Base-by-base conservation (phyloP, 2,113 vertebrate species). In the Brienomyrus brachyistius region DNA sequence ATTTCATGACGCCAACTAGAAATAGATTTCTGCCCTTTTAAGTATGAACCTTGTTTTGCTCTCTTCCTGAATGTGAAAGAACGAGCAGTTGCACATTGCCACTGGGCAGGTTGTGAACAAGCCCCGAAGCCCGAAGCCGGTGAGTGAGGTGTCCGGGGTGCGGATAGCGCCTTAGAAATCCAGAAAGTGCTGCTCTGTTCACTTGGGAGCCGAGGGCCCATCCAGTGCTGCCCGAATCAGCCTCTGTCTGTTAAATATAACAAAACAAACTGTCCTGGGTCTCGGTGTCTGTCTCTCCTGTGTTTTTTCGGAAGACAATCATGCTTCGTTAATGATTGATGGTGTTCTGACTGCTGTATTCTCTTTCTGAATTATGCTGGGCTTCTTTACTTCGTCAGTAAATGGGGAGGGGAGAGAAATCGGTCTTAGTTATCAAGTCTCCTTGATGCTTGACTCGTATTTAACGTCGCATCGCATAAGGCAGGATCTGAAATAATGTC, bases 61-160 rank as follows among this genome's bases (percentile, higher is more conserved):
- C 94, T 97, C 92, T 96, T 93, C 94, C 93, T 90, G 91, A 91
- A 95, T 96, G 95, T 94, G 91, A 95, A 97, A 99, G 98, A 99
- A 96, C 95, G 96, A 97, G 96, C 95, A 96, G 93, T 96, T 97
- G 94, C 97, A 96, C 97, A 97, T 99, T 97, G 94, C 97, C 96
- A 97, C 95, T 96, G 97, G 98, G 95, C 97, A 96, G 95, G 96
- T 97, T 96, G 95, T 97, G 95, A 97, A 96, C 96, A 96, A 97
- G 93, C 94, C 94, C 92, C 95, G 94, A 94, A 96, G 94, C 95
- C 94, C 95, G 94, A 94, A 95, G 95, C 95, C 92, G 97, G 97
- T 97, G 97, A 98, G 97, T 98, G 95, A 93, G 93, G 95, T 94
- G 91, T 91, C 91, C 10, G 47, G 23, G 43, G 47, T 13, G 21